Conservation (phyloP, 2,113 vertebrate genomes). For the Paedocypris sp. region DNA sequence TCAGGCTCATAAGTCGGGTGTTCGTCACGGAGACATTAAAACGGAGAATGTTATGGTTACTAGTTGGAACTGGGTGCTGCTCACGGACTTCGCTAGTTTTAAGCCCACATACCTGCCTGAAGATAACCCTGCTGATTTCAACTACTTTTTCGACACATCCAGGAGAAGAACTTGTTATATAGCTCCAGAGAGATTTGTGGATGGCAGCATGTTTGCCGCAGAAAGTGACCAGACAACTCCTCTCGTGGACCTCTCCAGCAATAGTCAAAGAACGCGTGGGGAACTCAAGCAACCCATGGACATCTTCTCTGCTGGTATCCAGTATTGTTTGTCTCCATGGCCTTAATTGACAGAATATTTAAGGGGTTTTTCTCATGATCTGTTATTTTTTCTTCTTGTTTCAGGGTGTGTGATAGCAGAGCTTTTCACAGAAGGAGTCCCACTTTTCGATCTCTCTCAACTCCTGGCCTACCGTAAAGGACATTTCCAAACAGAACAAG, state of each 20-base stretch:
- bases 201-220: conserved; percentile 82
- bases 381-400: conserved; percentile 29
- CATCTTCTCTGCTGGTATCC: conserved; percentile 92
- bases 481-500: conserved; percentile 85
- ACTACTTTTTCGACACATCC: conserved; percentile 96
- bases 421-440: conserved; percentile 91
- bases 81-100: conserved; percentile 95
- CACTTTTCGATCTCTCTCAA: conserved; percentile 92
- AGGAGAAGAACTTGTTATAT: conserved; percentile 90
- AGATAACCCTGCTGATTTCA: conserved; percentile 97
- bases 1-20: conserved; percentile 87
- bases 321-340: background rate
- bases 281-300: conserved; percentile 91
- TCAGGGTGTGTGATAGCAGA: conserved; percentile 94
- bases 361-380: background rate
- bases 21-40: conserved; percentile 94
- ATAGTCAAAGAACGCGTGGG: conserved; percentile 84
- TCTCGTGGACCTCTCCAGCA: conserved; percentile 82
- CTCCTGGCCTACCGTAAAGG: conserved; percentile 91
- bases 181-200: conserved; percentile 89
- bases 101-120: conserved; percentile 94
- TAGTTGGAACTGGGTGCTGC: conserved; percentile 97
- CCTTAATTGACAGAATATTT: background rate
- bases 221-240: conserved; percentile 90
- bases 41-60: conserved; percentile 98